phyloP scores from a whole-genome alignment of 1,140 invertebrate genomes.

The Heliconius himera region DNA sequence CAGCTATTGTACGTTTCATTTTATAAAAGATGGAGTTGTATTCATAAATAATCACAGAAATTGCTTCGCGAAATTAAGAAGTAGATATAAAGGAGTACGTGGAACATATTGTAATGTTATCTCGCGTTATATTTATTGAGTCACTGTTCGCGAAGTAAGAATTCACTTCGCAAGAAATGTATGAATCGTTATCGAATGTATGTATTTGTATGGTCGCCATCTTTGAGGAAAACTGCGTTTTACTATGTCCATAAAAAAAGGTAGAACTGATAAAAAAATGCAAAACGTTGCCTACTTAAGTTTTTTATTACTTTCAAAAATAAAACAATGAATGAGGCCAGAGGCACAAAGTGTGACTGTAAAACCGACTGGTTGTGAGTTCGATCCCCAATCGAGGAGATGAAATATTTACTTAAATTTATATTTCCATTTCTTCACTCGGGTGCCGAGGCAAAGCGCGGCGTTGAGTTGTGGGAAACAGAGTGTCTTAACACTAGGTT shows the following conservation, averaged over 20 bases:
- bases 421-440: no score
- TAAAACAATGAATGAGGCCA: no score
- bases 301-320: no score
- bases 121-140: neutral
- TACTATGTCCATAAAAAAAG: neutral
- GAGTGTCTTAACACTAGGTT: no score
- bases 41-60: neutral
- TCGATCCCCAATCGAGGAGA: no score
- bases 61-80: neutral
- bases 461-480: no score
- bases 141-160: conserved; percentile 8
- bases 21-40: neutral
- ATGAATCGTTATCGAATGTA: neutral
- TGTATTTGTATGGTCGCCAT: neutral
- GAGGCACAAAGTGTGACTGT: no score
- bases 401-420: no score
- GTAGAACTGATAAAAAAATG: neutral
- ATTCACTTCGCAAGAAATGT: conserved; percentile 12
- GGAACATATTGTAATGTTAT: conserved; percentile 9
- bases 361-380: no score
- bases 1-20: neutral
- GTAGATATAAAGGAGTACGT: neutral
- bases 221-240: neutral
- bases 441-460: no score
- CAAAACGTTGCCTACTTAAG: no score